A percentile compares a stretch with the other conserved stretches of the same genome.
These are phyloP conservation scores for Pongo pygmaeus DNA, from an alignment of 2,113 vertebrate genomes.

Conservation along the genomic window DNA sequence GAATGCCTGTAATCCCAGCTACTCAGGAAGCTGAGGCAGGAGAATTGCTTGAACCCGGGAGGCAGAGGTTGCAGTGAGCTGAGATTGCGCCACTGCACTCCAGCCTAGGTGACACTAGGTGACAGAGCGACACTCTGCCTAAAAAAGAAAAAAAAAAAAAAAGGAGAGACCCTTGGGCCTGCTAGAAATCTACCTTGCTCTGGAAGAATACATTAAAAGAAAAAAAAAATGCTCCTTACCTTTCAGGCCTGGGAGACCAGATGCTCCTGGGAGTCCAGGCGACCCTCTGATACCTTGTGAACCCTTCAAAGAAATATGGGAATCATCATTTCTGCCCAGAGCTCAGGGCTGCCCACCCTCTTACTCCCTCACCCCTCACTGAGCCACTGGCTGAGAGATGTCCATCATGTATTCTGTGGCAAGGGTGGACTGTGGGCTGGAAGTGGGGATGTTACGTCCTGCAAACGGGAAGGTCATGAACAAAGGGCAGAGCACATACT, in stretches of 20 bases:
- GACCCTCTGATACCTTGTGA: constrained; percentile 85
- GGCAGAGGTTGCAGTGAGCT: no score
- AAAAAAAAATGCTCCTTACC: constrained; percentile 84
- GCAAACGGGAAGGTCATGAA: neutral
- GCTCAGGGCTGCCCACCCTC: neutral
- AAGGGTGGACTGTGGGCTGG: neutral
- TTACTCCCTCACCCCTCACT: neutral
- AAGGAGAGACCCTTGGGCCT: neutral
- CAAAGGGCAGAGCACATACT: neutral
- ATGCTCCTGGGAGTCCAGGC: constrained; percentile 84
- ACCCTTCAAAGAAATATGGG: constrained; percentile 85
- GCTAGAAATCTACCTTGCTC: constrained; percentile 12
- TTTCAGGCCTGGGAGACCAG: constrained; percentile 89
- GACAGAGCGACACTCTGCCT: no score
- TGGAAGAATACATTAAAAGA: constrained; percentile 7
- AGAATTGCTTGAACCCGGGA: no score
- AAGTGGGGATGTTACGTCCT: neutral
- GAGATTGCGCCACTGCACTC: no score
- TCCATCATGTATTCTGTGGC: neutral
- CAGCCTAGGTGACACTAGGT: no score
- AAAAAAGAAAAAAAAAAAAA: no score
- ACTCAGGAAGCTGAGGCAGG: no score
- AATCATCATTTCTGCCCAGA: constrained; percentile 39
- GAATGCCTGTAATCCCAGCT: no score
- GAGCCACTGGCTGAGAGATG: neutral